Base-by-base conservation (phyloP, 2,797 vertebrate genomes). In the Crypturellus tataupa region DNA sequence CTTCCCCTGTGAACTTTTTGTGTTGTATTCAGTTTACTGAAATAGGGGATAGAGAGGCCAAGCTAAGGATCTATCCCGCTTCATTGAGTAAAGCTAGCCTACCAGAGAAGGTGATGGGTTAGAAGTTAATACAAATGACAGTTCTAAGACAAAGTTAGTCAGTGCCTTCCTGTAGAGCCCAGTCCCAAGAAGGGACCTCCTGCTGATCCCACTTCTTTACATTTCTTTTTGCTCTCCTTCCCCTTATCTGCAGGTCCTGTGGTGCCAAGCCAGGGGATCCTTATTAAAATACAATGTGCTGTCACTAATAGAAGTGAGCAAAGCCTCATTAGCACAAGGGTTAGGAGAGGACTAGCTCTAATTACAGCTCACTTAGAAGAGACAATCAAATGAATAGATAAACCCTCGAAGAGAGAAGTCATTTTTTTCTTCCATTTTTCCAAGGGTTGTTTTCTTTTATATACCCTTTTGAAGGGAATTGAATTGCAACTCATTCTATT, bases 101-200 rank as follows among this genome's bases (percentile, higher is more conserved):
- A 91, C 73, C 95, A 96, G 96, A 31, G 91, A 95, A 97, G 97
- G 97, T 97, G 97, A 98, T 98, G 97, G 97, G 96, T 97, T 97
- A 98, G 98, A 98, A 98, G 97, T 97, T 96, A 98, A 97, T 96
- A 97, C 94, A 96, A 96, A 95, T 97, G 97, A 98, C 98, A 98
- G 97, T 87, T 97, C 94, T 76, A 89, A 98, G 97, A 92, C 96
- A 97, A 97, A 97, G 98, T 96, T 81, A 95, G 89, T 81, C 71
- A 94, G 80, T 0, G 93, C 89, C 86, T 94, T 97, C 94, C 94
- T 92, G 95, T 86, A 91, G 96, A 94, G 97, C 85, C 69, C 91
- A 95, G 89, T 95, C 91, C 91, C 90, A 87, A 87, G 67, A 79
- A 94, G 92, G 75, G 96, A 80, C 96, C 89, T 87, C 98, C 97